phyloP scores from a whole-genome alignment of 1,140 invertebrate species.

The Leptinotarsa texana region DNA sequence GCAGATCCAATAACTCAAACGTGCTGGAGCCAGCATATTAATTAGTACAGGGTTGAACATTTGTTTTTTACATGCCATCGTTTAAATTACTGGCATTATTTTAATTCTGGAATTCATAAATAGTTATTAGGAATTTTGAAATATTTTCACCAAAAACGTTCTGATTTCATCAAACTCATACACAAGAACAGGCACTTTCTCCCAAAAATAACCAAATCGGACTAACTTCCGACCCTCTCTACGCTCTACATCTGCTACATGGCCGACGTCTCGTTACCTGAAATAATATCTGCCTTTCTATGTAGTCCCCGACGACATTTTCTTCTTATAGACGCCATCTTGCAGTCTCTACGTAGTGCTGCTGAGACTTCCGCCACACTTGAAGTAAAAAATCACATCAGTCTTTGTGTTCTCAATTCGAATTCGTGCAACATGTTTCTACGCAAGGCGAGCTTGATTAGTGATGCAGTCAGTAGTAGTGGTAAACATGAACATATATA shows the following conservation, averaged over 20 bases:
- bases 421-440: conserved; percentile 39
- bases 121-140: too few species aligned
- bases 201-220: conserved; percentile 1
- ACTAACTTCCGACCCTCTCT: conserved; percentile 23
- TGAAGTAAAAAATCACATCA: conserved; percentile 45
- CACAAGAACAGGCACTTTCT: neutral
- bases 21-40: too few species aligned
- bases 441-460: conserved; percentile 40
- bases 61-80: too few species aligned
- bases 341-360: neutral
- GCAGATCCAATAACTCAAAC: too few species aligned
- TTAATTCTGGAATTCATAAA: too few species aligned
- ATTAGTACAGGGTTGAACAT: too few species aligned
- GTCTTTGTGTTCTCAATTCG: conserved; percentile 28
- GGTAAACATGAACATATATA: conserved; percentile 9
- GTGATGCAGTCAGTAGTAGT: conserved; percentile 41
- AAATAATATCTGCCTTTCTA: conserved; percentile 4
- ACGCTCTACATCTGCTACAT: conserved; percentile 40
- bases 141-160: neutral
- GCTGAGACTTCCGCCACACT: conserved; percentile 39
- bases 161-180: neutral
- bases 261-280: conserved; percentile 16
- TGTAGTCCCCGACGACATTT: conserved; percentile 16
- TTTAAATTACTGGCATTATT: too few species aligned
- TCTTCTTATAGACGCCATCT: neutral